Conservation (phyloP, 2,797 vertebrate genomes). For the Moxostoma hubbsi region DNA sequence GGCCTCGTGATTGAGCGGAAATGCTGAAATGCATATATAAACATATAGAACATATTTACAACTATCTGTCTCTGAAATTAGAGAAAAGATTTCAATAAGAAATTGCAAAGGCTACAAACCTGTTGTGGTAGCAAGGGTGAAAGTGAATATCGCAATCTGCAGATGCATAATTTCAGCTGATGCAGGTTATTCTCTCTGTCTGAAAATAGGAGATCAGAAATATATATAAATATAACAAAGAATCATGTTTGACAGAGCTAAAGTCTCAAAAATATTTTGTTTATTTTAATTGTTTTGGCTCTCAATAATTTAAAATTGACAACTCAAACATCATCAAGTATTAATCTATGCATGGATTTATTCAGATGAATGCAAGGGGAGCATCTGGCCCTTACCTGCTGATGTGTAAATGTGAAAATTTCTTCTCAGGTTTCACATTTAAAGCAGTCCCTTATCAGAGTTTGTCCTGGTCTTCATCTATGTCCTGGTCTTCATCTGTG, state of each 20-base stretch:
- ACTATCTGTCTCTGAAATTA: too few relatives aligned
- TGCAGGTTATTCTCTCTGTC: neutral
- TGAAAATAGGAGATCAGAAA: conserved; percentile 46
- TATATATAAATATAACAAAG: neutral
- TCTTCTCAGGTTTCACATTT: conserved; percentile 68
- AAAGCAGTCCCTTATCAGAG: conserved; percentile 79
- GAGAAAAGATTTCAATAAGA: neutral
- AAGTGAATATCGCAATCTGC: conserved; percentile 61
- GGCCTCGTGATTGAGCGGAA: conserved; percentile 64
- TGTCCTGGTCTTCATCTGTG: conserved; percentile 67
- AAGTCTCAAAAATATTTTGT: neutral
- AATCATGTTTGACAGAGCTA: neutral
- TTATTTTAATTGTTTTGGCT: neutral
- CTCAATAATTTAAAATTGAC: neutral
- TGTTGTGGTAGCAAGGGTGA: conserved; percentile 67
- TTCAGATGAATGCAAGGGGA: conserved; percentile 1
- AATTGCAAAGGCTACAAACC: conserved; percentile 65
- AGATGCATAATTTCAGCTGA: conserved; percentile 69
- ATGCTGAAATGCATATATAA: conserved; percentile 61
- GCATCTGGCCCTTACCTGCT: conserved; percentile 64
- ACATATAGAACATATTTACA: too few relatives aligned
- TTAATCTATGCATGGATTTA: neutral
- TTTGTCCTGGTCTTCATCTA: conserved; percentile 64
- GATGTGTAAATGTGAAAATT: conserved; percentile 58
- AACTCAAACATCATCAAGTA: neutral